Evolutionary conservation across 2,888 invertebrate genomes (phyloP).

Genomic region (Coremacera marginata): DNA sequence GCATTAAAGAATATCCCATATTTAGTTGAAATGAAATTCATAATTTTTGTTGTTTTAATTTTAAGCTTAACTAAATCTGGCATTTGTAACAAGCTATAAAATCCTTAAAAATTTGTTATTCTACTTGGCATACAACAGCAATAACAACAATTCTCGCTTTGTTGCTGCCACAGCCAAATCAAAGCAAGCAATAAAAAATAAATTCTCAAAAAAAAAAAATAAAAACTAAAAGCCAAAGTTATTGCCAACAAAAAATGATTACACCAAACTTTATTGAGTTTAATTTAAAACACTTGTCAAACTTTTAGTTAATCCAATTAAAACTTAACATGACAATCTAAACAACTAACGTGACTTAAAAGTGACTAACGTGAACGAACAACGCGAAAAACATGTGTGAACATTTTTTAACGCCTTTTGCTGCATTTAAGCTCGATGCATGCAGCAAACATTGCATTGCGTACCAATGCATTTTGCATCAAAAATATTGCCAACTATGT

Average conservation of each 20-base stretch:
- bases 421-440: not conserved
- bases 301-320: slow-evolving; percentile 67
- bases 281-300: slow-evolving; percentile 59
- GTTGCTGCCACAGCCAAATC: slow-evolving; percentile 20
- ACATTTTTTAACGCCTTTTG: slow-evolving; percentile 37
- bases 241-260: slow-evolving; percentile 35
- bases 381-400: slow-evolving; percentile 34
- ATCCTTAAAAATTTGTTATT: slow-evolving; percentile 61
- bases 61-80: slow-evolving; percentile 20
- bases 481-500: slow-evolving; percentile 28
- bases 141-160: slow-evolving; percentile 7
- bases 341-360: slow-evolving; percentile 54
- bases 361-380: slow-evolving; percentile 23
- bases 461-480: not conserved
- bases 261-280: slow-evolving; percentile 30
- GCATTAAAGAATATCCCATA: slow-evolving; percentile 12
- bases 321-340: slow-evolving; percentile 62
- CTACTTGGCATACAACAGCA: slow-evolving; percentile 28
- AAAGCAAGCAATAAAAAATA: not conserved
- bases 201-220: not conserved
- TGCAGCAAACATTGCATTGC: not conserved
- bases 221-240: slow-evolving; percentile 4
- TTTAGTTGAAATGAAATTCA: slow-evolving; percentile 34
- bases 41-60: slow-evolving; percentile 25
- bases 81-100: slow-evolving; percentile 62